phyloP scores from a whole-genome alignment of 2,113 vertebrate genomes.

The Pseudorhombus dupliciocellatus region DNA sequence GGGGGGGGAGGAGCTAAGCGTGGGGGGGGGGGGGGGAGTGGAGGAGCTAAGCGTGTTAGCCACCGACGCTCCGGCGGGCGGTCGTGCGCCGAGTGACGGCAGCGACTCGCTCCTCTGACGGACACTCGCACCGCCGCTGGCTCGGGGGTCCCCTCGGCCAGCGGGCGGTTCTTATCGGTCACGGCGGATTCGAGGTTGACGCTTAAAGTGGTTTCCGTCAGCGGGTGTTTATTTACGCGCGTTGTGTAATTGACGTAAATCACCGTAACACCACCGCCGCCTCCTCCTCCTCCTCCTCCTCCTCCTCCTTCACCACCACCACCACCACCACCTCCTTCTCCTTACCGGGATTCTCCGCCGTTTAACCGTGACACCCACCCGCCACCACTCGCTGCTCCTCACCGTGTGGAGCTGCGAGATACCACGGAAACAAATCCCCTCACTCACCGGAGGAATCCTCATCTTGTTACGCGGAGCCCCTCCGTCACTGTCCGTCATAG shows the following conservation, averaged over 20 bases:
- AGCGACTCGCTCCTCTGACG: conserved; percentile 46
- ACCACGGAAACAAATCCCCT: conserved; percentile 43
- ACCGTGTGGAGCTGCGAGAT: conserved; percentile 27
- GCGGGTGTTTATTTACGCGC: neutral
- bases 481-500: conserved; percentile 55
- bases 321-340: neutral
- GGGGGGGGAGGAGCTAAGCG: neutral
- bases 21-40: neutral
- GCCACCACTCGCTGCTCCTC: conserved; percentile 15
- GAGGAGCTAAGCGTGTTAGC: conserved; percentile 11
- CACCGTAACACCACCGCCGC: neutral
- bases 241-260: conserved; percentile 55
- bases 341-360: neutral
- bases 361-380: neutral
- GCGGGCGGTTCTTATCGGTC: neutral
- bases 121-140: conserved; percentile 21
- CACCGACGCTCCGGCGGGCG: conserved; percentile 32
- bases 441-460: conserved; percentile 81
- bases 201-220: neutral
- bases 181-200: neutral
- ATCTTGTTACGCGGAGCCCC: conserved; percentile 72
- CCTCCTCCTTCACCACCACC: neutral
- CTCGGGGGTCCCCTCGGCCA: conserved; percentile 25
- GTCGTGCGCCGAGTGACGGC: conserved; percentile 55
- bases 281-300: neutral